A percentile compares a stretch with the other conserved stretches of the same genome.
These are phyloP conservation scores for Dendrolimus kikuchii DNA, from an alignment of 1,140 invertebrate species.

Conservation along the genomic window DNA sequence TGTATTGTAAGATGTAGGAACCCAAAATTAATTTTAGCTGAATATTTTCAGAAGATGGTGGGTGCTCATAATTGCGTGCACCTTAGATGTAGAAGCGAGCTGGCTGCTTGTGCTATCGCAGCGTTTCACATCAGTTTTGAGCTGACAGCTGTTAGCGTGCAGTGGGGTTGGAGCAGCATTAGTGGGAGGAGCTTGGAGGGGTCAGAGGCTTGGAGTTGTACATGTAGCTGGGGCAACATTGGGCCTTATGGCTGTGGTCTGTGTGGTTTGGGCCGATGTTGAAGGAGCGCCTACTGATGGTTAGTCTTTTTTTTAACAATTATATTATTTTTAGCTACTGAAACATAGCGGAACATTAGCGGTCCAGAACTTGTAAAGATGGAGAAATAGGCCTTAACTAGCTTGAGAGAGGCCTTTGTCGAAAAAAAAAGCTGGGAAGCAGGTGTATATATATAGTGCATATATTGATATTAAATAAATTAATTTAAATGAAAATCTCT, in stretches of 20 bases:
- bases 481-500: too few species aligned
- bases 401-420: too few species aligned
- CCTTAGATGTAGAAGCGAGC: constrained; percentile 77
- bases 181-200: constrained; percentile 79
- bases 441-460: too few species aligned
- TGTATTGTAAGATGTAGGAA: too few species aligned
- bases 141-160: constrained; percentile 88
- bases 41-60: constrained; percentile 48
- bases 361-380: too few species aligned
- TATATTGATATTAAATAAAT: too few species aligned
- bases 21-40: constrained; percentile 1
- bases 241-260: constrained; percentile 87
- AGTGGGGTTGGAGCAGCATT: constrained; percentile 89
- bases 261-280: constrained; percentile 88
- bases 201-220: constrained; percentile 77
- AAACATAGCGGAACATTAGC: background rate
- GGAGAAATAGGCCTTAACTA: too few species aligned
- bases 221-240: constrained; percentile 88
- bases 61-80: constrained; percentile 48
- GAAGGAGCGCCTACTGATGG: constrained; percentile 79
- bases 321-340: background rate
- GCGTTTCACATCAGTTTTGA: constrained; percentile 63
- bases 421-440: too few species aligned
- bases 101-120: constrained; percentile 64
- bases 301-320: constrained; percentile 32